Conservation (phyloP, 2,888 invertebrate species). For the Nipponacmea schrenckii region DNA sequence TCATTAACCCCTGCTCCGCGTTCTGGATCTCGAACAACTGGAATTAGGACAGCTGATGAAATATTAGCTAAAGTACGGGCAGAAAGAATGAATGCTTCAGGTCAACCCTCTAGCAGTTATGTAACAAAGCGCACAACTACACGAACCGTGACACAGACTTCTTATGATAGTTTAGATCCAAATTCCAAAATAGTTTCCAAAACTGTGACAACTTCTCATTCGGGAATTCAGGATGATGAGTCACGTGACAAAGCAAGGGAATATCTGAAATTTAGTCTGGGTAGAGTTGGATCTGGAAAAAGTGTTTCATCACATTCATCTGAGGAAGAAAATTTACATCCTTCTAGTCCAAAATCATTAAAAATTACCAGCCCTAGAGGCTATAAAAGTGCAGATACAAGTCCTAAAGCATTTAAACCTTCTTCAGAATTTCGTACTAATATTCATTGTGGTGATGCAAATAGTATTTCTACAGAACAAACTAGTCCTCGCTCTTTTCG, state of each 20-base stretch:
- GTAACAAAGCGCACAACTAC: not conserved
- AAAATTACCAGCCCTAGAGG: not conserved
- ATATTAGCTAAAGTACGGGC: not conserved
- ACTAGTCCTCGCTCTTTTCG: not conserved
- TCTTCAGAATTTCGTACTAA: not conserved
- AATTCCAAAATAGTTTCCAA: not conserved
- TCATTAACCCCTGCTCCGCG: constrained; percentile 7
- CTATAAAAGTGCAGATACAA: constrained; percentile 1
- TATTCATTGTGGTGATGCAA: not conserved
- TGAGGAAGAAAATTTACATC: not conserved
- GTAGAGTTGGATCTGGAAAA: not conserved
- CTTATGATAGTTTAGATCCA: not conserved
- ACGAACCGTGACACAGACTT: not conserved
- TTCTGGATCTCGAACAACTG: not conserved
- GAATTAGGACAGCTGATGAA: constrained; percentile 2
- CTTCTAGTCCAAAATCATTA: not conserved
- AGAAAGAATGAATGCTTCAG: not conserved
- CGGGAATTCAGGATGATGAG: not conserved
- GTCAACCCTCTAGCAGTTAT: not conserved
- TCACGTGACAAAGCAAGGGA: not conserved
- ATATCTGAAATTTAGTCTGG: not conserved
- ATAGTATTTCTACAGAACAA: not conserved
- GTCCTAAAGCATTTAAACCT: not conserved
- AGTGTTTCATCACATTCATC: not conserved
- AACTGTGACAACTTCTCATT: not conserved